Base-by-base conservation (phyloP, 1,140 invertebrate species). In the Sitobion miscanthi region DNA sequence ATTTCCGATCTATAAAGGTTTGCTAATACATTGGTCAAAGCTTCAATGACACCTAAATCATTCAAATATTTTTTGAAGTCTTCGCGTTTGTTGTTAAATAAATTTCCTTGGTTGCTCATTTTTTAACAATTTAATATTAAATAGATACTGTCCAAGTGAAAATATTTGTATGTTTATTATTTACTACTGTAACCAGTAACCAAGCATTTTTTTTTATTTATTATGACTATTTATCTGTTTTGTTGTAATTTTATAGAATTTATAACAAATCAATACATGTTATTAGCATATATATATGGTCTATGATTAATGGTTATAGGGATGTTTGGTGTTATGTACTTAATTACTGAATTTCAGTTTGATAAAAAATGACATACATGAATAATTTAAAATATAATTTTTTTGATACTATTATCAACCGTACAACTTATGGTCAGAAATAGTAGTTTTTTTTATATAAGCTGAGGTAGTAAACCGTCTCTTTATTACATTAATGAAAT, bases 1-100 rank as follows among this genome's bases (percentile, higher is more conserved):
- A 45, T 30, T 86, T 94, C 93, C 14, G 87, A 49, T 47, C 38
- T 4, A 57, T 91, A 92, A 45, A 94, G 35, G 7, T 47, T 62
- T 42, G 62, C 49, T 47, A 94, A 25, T n/a, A 91, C 77, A 9
- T 91, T 94, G 9, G 90, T 94, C 5, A 94, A 86, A 85, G 52
- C 90, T 25, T 94, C 90, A 45, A 94, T 25, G 17, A 94, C 47
- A 8, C 93, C 93, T 6, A 57, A 49, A 1, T 94, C 35, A n/a
- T 38, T 86, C 17, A 92, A 85, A 86, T 94, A 91, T 35, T 83
- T 82, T 49, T 62, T 90, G 21, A 94, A 94, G 5, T 57, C 38
- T 91, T 94, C 93, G 21, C 35, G 69, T 54, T 86, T 85, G 21
- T 4, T 42, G 2, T 85, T 57, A 14, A 6, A 6, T 11, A 7